Conservation (phyloP, 2,888 invertebrate species). For the Drosophila bunnanda region DNA sequence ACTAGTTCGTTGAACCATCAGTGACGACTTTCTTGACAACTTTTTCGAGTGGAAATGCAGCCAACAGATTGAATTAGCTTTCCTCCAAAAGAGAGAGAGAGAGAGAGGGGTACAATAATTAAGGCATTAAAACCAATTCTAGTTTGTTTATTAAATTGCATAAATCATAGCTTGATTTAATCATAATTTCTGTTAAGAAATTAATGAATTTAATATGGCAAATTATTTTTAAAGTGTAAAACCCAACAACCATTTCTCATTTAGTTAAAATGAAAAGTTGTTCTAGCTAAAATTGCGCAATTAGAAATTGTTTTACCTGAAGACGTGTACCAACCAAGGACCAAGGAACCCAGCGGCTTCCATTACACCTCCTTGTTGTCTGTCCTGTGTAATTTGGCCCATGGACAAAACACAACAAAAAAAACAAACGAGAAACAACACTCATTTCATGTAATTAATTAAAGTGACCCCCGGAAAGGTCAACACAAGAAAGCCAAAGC, state of each 20-base stretch:
- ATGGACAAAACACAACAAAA: not conserved
- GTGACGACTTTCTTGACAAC: not conserved
- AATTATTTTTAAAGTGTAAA: not conserved
- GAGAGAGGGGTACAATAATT: not conserved
- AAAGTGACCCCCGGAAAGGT: slow-evolving; percentile 43
- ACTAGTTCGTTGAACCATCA: slow-evolving; percentile 18
- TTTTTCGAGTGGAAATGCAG: not conserved
- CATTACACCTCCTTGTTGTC: slow-evolving; percentile 18
- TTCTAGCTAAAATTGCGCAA: slow-evolving; percentile 8
- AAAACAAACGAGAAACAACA: slow-evolving; percentile 7
- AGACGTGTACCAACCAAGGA: slow-evolving; percentile 4
- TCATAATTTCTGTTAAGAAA: not conserved
- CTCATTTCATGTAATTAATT: slow-evolving; percentile 50
- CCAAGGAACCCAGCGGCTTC: slow-evolving; percentile 8
- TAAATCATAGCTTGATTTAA: not conserved
- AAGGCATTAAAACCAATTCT: not conserved
- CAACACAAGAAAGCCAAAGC: slow-evolving; percentile 18
- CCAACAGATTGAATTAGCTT: not conserved
- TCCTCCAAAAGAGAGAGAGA: not conserved
- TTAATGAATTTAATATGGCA: not conserved
- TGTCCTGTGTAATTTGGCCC: slow-evolving; percentile 27
- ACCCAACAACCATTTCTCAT: slow-evolving; percentile 1
- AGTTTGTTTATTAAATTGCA: not conserved
- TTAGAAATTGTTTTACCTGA: slow-evolving; percentile 24
- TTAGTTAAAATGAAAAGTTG: slow-evolving; percentile 21